These are phyloP conservation scores for Corydoras maculifer DNA, from an alignment of 2,113 vertebrate species.

Conservation along the genomic window DNA sequence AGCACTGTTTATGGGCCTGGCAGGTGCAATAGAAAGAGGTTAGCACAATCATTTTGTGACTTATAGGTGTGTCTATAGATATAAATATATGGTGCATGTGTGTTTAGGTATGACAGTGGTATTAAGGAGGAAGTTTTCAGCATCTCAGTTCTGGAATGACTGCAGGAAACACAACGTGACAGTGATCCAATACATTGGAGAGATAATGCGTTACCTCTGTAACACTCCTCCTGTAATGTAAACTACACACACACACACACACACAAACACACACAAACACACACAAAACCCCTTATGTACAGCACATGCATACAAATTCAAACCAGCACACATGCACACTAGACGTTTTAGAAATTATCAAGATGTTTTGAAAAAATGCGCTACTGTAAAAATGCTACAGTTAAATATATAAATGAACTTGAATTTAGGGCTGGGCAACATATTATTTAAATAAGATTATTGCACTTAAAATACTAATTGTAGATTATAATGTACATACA, in stretches of 20 bases:
- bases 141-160: constrained; percentile 87
- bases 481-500: too few species aligned
- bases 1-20: constrained; percentile 57
- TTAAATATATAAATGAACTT: too few species aligned
- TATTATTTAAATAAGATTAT: too few species aligned
- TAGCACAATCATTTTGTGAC: not conserved
- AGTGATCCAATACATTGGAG: constrained; percentile 86
- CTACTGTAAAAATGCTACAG: too few species aligned
- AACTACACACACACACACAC: not conserved
- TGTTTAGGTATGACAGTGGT: constrained; percentile 71
- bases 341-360: too few species aligned
- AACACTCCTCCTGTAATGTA: constrained; percentile 68
- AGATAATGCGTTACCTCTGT: constrained; percentile 82
- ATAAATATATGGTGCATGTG: not conserved
- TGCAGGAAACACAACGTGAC: constrained; percentile 82
- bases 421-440: too few species aligned
- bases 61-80: not conserved
- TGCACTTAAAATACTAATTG: too few species aligned
- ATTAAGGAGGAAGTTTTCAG: constrained; percentile 78
- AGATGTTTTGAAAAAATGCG: too few species aligned
- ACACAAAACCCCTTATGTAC: not conserved
- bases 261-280: not conserved
- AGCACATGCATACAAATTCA: too few species aligned
- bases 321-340: too few species aligned
- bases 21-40: constrained; percentile 61